Conservation (phyloP, 2,888 invertebrate genomes). For the Scaptomyza polygonia region DNA sequence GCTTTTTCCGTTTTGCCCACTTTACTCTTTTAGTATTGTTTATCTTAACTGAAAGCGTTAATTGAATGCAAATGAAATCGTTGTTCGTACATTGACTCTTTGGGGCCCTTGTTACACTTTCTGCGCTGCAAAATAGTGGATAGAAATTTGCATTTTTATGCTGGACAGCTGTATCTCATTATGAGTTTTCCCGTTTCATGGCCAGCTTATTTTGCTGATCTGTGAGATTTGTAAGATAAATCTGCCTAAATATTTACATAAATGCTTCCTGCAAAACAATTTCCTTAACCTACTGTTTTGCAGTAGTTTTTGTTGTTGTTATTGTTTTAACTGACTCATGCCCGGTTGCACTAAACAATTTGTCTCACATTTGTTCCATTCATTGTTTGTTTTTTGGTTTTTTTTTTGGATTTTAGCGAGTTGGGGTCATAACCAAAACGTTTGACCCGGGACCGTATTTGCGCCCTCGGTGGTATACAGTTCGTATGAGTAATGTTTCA, state of each 20-base stretch:
- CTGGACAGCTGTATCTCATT: constrained; percentile 54
- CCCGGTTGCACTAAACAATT: constrained; percentile 41
- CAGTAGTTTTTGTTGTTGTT: not conserved
- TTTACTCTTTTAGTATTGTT: constrained; percentile 1
- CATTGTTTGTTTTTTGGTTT: constrained; percentile 1
- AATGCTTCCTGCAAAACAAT: constrained; percentile 53
- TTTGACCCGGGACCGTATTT: constrained; percentile 52
- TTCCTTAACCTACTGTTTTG: constrained; percentile 42
- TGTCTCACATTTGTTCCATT: constrained; percentile 53
- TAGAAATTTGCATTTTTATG: constrained; percentile 44
- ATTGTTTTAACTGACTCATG: constrained; percentile 11
- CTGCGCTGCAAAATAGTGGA: constrained; percentile 38
- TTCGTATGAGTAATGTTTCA: constrained; percentile 51
- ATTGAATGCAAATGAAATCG: constrained; percentile 71
- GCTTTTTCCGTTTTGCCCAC: not conserved
- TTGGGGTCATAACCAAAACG: constrained; percentile 42
- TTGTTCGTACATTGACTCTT: constrained; percentile 41
- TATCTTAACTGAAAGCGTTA: constrained; percentile 47
- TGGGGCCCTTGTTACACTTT: constrained; percentile 70
- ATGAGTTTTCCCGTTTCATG: constrained; percentile 64
- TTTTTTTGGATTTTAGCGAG: constrained; percentile 17
- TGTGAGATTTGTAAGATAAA: constrained; percentile 28
- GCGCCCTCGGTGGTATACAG: constrained; percentile 35
- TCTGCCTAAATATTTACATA: constrained; percentile 43
- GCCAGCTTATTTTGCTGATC: constrained; percentile 51